Evolutionary conservation across 2,888 invertebrate species (phyloP).

Genomic region (Nephrotoma appendiculata): DNA sequence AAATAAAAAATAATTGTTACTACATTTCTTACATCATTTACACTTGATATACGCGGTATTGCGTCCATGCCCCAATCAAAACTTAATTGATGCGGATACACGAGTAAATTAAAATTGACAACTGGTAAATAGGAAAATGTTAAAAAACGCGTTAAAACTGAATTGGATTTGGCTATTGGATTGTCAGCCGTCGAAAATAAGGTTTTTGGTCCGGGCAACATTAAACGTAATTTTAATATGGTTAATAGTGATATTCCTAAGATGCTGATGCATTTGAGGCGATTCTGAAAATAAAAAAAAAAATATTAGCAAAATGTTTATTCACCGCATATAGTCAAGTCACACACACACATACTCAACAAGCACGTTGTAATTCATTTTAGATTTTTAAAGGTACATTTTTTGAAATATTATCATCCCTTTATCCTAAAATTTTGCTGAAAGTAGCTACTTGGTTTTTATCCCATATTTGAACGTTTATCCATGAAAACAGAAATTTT

Average conservation of each 20-base stretch:
- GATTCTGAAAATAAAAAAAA: conserved; percentile 40
- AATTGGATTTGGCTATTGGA: conserved; percentile 80
- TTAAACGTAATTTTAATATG: conserved; percentile 60
- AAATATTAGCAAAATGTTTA: neutral
- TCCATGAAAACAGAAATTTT: neutral
- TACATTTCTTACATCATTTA: conserved; percentile 68
- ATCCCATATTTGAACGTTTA: neutral
- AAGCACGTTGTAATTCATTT: neutral
- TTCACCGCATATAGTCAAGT: neutral
- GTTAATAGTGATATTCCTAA: conserved; percentile 50
- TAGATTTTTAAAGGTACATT: neutral
- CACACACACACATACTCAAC: neutral
- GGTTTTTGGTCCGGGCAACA: conserved; percentile 50
- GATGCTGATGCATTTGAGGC: conserved; percentile 54
- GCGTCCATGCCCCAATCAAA: conserved; percentile 99
- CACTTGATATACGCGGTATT: conserved; percentile 65
- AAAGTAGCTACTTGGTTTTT: neutral
- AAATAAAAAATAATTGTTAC: conserved; percentile 62
- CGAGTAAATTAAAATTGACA: conserved; percentile 73
- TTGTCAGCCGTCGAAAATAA: conserved; percentile 92
- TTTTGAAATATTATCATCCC: neutral
- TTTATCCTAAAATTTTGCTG: neutral
- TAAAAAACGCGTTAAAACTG: conserved; percentile 62
- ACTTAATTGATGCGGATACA: conserved; percentile 77
- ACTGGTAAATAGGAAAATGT: conserved; percentile 88